Conservation (phyloP, 2,888 invertebrate species). For the Dorcus parallelipipedus region DNA sequence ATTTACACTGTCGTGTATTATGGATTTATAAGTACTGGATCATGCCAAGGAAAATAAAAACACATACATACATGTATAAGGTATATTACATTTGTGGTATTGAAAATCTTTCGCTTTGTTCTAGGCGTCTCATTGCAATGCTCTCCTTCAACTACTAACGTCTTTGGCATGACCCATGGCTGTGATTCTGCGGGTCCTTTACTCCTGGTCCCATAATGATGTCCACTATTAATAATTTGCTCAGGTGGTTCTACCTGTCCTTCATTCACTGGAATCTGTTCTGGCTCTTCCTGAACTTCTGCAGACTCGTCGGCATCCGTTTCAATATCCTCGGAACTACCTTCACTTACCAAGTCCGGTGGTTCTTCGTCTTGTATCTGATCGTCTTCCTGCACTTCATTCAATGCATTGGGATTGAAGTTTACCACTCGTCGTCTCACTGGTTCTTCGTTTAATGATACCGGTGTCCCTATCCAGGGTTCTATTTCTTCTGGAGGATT, state of each 20-base stretch:
- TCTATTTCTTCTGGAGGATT: background rate
- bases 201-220: background rate
- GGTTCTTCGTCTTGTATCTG: background rate
- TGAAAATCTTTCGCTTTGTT: too few species aligned
- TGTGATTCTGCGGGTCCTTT: background rate
- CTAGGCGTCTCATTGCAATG: too few species aligned
- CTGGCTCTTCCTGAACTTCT: background rate
- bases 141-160: background rate
- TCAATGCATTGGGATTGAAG: background rate
- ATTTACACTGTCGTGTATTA: too few species aligned
- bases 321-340: background rate
- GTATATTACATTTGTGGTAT: too few species aligned
- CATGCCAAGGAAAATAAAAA: too few species aligned
- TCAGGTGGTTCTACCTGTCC: too few species aligned
- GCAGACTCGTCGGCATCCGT: background rate
- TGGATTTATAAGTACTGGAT: too few species aligned
- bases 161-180: background rate
- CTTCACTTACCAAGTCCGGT: background rate
- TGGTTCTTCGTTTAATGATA: too few species aligned
- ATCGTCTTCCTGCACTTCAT: background rate
- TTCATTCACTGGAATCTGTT: too few species aligned
- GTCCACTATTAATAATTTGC: too few species aligned
- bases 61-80: too few species aligned
- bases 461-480: background rate
- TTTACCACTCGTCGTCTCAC: too few species aligned